Evolutionary conservation across 2,113 vertebrate species (phyloP).

Genomic region (Apeltes quadracus): DNA sequence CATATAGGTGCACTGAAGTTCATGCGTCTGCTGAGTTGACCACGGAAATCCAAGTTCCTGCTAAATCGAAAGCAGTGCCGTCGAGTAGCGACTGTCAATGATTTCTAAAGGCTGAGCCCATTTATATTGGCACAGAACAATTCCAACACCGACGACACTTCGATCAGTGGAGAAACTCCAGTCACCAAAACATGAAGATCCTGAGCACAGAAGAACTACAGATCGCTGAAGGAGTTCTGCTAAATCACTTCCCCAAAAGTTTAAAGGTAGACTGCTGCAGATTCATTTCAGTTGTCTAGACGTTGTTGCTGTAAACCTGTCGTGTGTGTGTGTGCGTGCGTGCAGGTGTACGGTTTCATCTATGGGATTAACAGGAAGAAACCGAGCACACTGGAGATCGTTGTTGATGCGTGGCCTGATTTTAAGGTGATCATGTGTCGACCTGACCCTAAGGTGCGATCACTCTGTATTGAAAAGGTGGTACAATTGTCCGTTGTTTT

Average conservation of each 20-base stretch:
- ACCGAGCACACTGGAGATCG: constrained; percentile 42
- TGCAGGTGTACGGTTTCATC: constrained; percentile 68
- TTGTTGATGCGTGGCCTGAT: constrained; percentile 73
- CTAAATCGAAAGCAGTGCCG: too few species aligned
- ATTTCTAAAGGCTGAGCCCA: neutral
- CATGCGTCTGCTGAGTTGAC: too few species aligned
- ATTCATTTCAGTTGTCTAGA: neutral
- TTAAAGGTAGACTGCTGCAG: constrained; percentile 50
- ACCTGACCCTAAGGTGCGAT: constrained; percentile 48
- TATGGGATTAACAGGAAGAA: constrained; percentile 61
- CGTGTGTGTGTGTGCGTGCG: neutral
- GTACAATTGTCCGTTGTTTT: accelerated
- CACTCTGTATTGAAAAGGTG: accelerated
- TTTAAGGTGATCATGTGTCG: constrained; percentile 69
- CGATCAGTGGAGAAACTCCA: neutral
- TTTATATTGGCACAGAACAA: neutral
- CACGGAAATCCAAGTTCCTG: too few species aligned
- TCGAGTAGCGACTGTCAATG: neutral
- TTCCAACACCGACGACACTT: too few species aligned
- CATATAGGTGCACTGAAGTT: too few species aligned
- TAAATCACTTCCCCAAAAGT: constrained; percentile 58
- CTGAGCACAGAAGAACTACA: constrained; percentile 56
- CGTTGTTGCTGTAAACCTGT: accelerated
- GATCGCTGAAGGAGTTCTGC: constrained; percentile 58
- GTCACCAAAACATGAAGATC: constrained; percentile 53